Base-by-base conservation (phyloP, 2,797 vertebrate genomes). In the Fratercula arctica region DNA sequence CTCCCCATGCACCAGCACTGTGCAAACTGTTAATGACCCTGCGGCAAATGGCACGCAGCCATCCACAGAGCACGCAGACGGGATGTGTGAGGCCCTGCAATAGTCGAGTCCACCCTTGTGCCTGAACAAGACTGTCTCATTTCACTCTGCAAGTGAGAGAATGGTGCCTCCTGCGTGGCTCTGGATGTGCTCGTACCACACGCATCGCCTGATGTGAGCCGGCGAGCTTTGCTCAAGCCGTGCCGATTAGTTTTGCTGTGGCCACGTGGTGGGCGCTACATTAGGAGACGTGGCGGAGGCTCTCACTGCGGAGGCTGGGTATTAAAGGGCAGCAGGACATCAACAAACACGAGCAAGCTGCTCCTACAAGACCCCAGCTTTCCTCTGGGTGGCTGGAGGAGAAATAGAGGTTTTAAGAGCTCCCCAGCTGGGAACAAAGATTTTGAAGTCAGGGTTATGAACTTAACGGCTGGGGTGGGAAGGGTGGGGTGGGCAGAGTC, bases 21-120 rank as follows among this genome's bases (percentile, higher is more conserved):
- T 39, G 39, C 51, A 82, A 78, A 33, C 15, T 3, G 1, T 50
- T 29, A 41, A 31, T 0, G 0, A 13, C 35, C 56, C 76, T 84
- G 35, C 8, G 16, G 64, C 39, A 60, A 54, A 63, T 1, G 8
- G 33, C 86, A 76, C 0, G 0, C 18, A 75, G 37, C 54, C 41
- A 41, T 48, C 56, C 41, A 17, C 8, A 0, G 39, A 60, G 69
- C 6, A 0, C 9, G 6, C 3, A 3, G 37, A 45, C 33, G 37
- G 83, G 41, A 64, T 33, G 8, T 0, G 18, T 0, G 18, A 33
- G 37, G 26, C 29, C 48, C 51, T 70, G 56, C 5, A 3, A 37
- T 10, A n/a, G 28, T 8, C 5, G 6, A 48, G 16, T 23, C 50
- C 6, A 3, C 13, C 53, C 19, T 2, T 1, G 0, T 24, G 25